A percentile compares a stretch with the other conserved stretches of the same genome.
phyloP scores from a whole-genome alignment of 2,113 vertebrate genomes.

The Sebastes fasciatus region DNA sequence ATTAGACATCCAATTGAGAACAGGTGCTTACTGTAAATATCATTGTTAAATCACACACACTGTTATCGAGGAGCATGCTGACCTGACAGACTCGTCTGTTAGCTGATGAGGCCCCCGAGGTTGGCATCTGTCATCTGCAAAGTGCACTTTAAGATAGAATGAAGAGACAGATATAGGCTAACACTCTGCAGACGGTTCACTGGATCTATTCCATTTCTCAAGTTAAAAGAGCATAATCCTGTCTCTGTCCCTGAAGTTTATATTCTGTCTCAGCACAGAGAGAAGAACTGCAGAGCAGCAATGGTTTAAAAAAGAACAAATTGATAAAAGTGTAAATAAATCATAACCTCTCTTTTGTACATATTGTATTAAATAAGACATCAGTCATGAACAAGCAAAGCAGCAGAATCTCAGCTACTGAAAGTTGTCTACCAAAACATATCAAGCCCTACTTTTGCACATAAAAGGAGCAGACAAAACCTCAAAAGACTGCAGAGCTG shows the following conservation, averaged over 20 bases:
- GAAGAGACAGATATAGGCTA: conserved; percentile 58
- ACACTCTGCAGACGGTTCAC: conserved; percentile 26
- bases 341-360: conserved; percentile 52
- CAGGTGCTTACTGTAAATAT: background rate
- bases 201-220: conserved; percentile 22
- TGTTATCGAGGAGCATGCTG: background rate
- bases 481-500: conserved; percentile 27
- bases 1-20: conserved; percentile 4
- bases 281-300: conserved; percentile 28
- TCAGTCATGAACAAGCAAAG: conserved; percentile 54
- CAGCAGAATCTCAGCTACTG: conserved; percentile 26
- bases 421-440: conserved; percentile 39
- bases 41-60: conserved; percentile 18
- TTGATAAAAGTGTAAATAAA: conserved; percentile 61
- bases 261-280: conserved; percentile 21
- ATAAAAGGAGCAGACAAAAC: conserved; percentile 35
- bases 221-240: conserved; percentile 10
- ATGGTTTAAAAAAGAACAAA: conserved; percentile 23
- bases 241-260: conserved; percentile 29
- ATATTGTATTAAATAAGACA: conserved; percentile 60
- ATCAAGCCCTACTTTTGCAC: conserved; percentile 45
- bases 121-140: conserved; percentile 39
- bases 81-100: conserved; percentile 23
- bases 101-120: conserved; percentile 14
- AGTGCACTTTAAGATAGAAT: conserved; percentile 33